A percentile compares a stretch with the other conserved stretches of the same genome.
phyloP scores from a whole-genome alignment of 1,140 invertebrate genomes.

The Drosophila willistoni region DNA sequence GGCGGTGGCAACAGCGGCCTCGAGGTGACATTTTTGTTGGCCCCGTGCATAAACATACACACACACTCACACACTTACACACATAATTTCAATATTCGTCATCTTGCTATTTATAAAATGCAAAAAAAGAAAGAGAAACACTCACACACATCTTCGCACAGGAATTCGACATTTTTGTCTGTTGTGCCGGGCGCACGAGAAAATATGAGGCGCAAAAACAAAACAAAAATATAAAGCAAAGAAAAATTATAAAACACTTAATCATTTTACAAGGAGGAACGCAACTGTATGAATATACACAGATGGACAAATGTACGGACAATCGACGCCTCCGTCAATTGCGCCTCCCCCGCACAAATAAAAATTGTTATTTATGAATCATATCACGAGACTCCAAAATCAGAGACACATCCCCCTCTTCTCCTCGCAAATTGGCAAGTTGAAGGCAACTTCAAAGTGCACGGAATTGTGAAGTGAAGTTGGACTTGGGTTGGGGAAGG shows the following conservation, averaged over 20 bases:
- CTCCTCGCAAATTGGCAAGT: slow-evolving; percentile 32
- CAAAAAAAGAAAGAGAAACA: slow-evolving; percentile 39
- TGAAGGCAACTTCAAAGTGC: slow-evolving; percentile 74
- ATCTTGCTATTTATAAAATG: slow-evolving; percentile 76
- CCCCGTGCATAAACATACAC: slow-evolving; percentile 47
- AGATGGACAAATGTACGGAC: no score
- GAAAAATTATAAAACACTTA: slow-evolving; percentile 63
- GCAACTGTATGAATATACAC: not conserved
- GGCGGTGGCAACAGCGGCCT: slow-evolving; percentile 40
- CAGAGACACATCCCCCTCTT: slow-evolving; percentile 24
- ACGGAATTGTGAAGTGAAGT: slow-evolving; percentile 40
- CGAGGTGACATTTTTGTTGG: slow-evolving; percentile 78
- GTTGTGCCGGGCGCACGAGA: slow-evolving; percentile 62
- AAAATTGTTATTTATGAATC: slow-evolving; percentile 60
- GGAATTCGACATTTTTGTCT: slow-evolving; percentile 65
- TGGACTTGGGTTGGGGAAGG: slow-evolving; percentile 24
- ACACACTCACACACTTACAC: slow-evolving; percentile 16
- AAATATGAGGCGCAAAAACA: slow-evolving; percentile 25
- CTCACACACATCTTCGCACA: slow-evolving; percentile 63
- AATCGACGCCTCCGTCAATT: slow-evolving; percentile 23
- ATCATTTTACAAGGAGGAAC: slow-evolving; percentile 66
- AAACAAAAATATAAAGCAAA: not conserved
- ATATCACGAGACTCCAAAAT: slow-evolving; percentile 45
- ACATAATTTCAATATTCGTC: slow-evolving; percentile 82
- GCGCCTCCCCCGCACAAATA: slow-evolving; percentile 42